A percentile compares a stretch with the other conserved stretches of the same genome.
Evolutionary conservation across 1,140 invertebrate species (phyloP).

Genomic region (Drosophila setifemur): DNA sequence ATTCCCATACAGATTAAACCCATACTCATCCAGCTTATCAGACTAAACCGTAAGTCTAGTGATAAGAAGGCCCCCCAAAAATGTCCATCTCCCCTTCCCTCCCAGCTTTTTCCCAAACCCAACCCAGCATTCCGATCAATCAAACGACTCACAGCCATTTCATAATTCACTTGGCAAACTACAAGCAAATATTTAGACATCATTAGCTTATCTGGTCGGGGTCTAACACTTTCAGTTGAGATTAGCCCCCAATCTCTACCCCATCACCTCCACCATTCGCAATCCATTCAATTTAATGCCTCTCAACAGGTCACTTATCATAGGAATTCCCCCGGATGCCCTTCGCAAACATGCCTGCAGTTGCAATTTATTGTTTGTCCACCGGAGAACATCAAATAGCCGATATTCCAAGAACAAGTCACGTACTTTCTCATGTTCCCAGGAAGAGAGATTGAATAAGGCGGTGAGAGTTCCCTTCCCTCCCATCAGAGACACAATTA

Average conservation of each 20-base stretch:
- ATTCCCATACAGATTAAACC: slow-evolving; percentile 10
- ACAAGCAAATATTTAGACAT: slow-evolving; percentile 44
- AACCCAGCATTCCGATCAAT: slow-evolving; percentile 17
- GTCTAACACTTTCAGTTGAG: slow-evolving; percentile 25
- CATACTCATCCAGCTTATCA: slow-evolving; percentile 17
- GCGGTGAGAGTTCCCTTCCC: not conserved
- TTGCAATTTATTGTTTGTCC: slow-evolving; percentile 68
- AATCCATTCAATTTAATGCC: slow-evolving; percentile 36
- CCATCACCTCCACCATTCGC: slow-evolving; percentile 12
- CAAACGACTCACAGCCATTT: slow-evolving; percentile 24
- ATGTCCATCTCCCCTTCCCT: slow-evolving; percentile 13
- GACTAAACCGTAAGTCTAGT: not conserved
- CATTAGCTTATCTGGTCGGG: slow-evolving; percentile 42
- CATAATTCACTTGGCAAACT: slow-evolving; percentile 41
- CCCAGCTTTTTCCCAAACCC: not conserved
- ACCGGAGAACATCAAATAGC: slow-evolving; percentile 39
- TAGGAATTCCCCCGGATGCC: not conserved
- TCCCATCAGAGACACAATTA: slow-evolving; percentile 59
- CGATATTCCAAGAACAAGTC: slow-evolving; percentile 34
- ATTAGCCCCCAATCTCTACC: no score
- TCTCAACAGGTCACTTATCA: slow-evolving; percentile 65
- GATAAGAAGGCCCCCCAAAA: slow-evolving; percentile 11
- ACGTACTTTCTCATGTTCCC: slow-evolving; percentile 13
- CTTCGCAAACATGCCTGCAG: slow-evolving; percentile 64
- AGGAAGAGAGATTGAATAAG: not conserved